Percentiles rank a stretch among this genome's conserved stretches.
phyloP scores from a whole-genome alignment of 2,888 invertebrate genomes.

The Pristionchus entomophagus region DNA sequence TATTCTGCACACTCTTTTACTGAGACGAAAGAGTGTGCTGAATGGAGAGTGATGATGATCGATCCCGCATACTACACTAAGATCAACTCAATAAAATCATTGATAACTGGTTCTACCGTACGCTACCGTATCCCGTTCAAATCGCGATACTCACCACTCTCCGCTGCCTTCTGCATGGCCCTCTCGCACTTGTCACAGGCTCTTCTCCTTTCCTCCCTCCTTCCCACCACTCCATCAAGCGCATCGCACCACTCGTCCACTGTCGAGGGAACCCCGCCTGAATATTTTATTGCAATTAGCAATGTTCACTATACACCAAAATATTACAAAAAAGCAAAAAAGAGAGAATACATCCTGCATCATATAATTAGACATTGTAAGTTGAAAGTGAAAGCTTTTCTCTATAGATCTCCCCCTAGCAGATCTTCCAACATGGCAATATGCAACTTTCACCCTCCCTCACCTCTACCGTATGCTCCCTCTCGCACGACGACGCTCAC shows the following conservation, averaged over 20 bases:
- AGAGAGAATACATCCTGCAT: not conserved
- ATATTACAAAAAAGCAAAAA: not conserved
- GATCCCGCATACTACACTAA: too few relatives aligned
- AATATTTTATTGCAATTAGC: not conserved
- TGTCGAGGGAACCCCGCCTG: constrained; percentile 27
- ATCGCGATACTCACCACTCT: constrained; percentile 9
- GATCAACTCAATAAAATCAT: too few relatives aligned
- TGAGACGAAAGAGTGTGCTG: not conserved
- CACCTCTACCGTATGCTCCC: constrained; percentile 7
- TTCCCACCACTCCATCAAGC: not conserved
- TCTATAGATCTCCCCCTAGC: not conserved
- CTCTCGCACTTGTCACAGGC: constrained; percentile 10
- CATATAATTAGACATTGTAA: not conserved
- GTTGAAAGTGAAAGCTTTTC: not conserved
- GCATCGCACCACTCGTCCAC: constrained; percentile 3
- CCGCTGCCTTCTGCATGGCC: not conserved
- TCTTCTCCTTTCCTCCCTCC: not conserved
- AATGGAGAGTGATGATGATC: too few relatives aligned
- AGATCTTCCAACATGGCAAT: constrained; percentile 1
- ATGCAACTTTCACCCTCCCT: constrained; percentile 4
- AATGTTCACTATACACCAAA: not conserved
- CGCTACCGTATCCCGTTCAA: not conserved
- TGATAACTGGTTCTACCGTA: not conserved
- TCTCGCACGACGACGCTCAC: constrained; percentile 27
- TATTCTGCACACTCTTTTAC: not conserved